Percentiles rank a stretch among this genome's conserved stretches.
Conservation (phyloP, 2,113 vertebrate species). For the Cynocephalus volans region DNA sequence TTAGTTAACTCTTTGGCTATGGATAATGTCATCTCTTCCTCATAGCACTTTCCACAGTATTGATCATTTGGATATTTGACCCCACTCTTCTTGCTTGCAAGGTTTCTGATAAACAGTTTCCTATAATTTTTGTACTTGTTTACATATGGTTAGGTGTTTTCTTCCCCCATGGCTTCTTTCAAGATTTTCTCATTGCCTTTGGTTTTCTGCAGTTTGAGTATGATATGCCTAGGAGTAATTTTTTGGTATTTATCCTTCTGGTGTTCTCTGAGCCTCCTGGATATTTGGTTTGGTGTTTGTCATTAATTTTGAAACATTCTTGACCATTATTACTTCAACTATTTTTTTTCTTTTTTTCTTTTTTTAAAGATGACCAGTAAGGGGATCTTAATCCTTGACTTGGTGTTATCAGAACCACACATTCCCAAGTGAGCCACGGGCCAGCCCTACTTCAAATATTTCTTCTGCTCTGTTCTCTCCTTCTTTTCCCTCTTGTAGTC, state of each 20-base stretch:
- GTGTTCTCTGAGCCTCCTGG: neutral
- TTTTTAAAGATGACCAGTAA: neutral
- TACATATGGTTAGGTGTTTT: neutral
- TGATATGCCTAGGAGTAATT: neutral
- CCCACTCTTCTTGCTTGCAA: neutral
- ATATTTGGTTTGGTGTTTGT: slow-evolving; percentile 3
- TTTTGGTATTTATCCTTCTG: slow-evolving; percentile 24
- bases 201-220: neutral
- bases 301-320: slow-evolving; percentile 39
- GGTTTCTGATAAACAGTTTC: neutral
- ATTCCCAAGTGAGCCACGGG: too few relatives aligned
- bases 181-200: slow-evolving; percentile 6
- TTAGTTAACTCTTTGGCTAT: slow-evolving; percentile 1
- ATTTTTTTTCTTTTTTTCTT: neutral
- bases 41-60: neutral
- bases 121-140: neutral
- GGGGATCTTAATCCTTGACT: too few relatives aligned
- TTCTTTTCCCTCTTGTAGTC: neutral
- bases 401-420: too few relatives aligned
- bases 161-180: neutral
- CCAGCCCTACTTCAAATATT: neutral
- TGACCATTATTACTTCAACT: neutral
- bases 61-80: neutral
- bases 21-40: neutral
- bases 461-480: neutral